A percentile compares a stretch with the other conserved stretches of the same genome.
phyloP scores from a whole-genome alignment of 2,888 invertebrate genomes.

The Lasioglossum malachurum region DNA sequence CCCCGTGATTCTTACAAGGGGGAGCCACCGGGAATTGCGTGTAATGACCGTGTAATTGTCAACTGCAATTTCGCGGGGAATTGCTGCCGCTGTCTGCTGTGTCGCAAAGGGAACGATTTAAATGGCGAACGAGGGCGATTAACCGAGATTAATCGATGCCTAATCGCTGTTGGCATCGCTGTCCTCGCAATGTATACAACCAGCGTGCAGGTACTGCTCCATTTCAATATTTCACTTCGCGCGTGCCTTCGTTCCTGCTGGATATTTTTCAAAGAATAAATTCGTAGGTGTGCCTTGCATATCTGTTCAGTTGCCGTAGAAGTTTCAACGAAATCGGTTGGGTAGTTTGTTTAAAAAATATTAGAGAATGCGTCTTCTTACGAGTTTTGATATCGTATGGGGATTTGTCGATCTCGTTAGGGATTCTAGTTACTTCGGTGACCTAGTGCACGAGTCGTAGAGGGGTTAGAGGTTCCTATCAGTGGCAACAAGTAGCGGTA shows the following conservation, averaged over 20 bases:
- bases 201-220: neutral
- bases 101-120: neutral
- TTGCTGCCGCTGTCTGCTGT: neutral
- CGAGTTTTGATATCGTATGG: neutral
- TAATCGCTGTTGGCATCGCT: neutral
- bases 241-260: neutral
- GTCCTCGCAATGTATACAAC: neutral
- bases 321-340: neutral
- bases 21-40: neutral
- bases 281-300: neutral
- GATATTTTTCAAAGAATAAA: neutral
- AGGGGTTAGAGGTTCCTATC: constrained; percentile 29
- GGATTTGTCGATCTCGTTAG: neutral
- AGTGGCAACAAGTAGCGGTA: constrained; percentile 71
- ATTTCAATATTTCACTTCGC: neutral
- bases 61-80: constrained; percentile 1
- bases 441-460: neutral
- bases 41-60: constrained; percentile 30
- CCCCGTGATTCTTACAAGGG: constrained; percentile 15
- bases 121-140: neutral
- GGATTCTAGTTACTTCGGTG: neutral
- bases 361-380: neutral
- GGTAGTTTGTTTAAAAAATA: neutral
- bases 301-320: neutral
- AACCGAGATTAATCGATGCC: neutral